Evolutionary conservation across 1,140 invertebrate species (phyloP).

Genomic region (Pachyrhynchus sulphureomaculatus): DNA sequence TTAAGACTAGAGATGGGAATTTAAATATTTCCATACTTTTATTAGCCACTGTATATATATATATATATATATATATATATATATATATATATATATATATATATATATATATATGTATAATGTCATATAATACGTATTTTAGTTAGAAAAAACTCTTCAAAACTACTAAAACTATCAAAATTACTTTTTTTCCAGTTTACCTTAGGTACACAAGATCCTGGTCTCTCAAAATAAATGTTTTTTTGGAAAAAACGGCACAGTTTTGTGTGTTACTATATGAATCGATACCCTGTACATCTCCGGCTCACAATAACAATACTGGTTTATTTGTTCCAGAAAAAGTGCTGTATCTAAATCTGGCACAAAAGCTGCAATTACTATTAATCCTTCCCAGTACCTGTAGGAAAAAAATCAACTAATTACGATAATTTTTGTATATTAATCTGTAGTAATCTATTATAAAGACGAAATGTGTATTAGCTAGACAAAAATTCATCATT

Average conservation of each 20-base stretch:
- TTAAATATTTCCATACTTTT: no score
- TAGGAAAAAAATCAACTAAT: no score
- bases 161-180: no score
- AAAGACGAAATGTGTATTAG: no score
- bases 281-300: slow-evolving; percentile 68
- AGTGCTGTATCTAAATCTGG: slow-evolving; percentile 66
- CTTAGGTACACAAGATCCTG: slow-evolving; percentile 4
- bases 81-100: not conserved
- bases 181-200: not conserved
- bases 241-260: slow-evolving; percentile 41
- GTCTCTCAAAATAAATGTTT: slow-evolving; percentile 22
- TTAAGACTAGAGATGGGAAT: no score
- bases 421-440: no score
- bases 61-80: no score
- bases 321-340: slow-evolving; percentile 61
- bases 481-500: no score
- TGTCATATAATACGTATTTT: not conserved
- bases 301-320: slow-evolving; percentile 63
- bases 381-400: slow-evolving; percentile 69
- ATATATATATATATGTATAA: not conserved
- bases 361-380: slow-evolving; percentile 73
- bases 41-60: no score
- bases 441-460: no score
- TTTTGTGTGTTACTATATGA: slow-evolving; percentile 65
- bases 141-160: not conserved